phyloP scores from a whole-genome alignment of 2,113 vertebrate species.

The Euleptes europaea region DNA sequence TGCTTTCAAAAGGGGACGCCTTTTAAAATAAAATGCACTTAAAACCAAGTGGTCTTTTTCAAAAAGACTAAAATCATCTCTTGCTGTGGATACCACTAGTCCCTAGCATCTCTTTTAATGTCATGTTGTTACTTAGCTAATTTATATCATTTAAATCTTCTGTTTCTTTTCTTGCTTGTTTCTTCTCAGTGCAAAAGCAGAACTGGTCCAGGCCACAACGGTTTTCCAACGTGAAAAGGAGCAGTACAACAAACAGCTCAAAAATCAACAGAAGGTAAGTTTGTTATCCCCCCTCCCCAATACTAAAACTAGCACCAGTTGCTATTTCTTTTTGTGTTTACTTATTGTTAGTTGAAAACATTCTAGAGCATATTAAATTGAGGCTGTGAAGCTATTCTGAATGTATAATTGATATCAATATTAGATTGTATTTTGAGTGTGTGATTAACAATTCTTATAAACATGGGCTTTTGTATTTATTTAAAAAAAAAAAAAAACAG shows the following conservation, averaged over 20 bases:
- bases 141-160: background rate
- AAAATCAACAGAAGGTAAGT: conserved; percentile 71
- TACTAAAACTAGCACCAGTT: background rate
- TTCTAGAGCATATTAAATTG: background rate
- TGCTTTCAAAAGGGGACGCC: too few relatives aligned
- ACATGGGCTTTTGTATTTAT: conserved; percentile 20
- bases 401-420: background rate
- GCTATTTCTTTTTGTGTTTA: background rate
- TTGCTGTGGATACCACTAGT: background rate
- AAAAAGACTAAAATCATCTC: background rate
- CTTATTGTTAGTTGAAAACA: background rate
- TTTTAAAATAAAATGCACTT: background rate
- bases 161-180: background rate
- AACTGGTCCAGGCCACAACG: conserved; percentile 53
- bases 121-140: background rate
- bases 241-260: conserved; percentile 59
- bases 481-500: conserved; percentile 53
- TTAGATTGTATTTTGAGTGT: background rate
- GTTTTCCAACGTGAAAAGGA: conserved; percentile 71
- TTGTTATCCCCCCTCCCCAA: background rate
- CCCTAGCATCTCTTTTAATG: background rate
- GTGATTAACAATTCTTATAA: background rate
- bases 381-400: conserved; percentile 1
- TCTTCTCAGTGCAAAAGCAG: conserved; percentile 65
- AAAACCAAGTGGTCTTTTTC: background rate